phyloP scores from a whole-genome alignment of 2,113 vertebrate genomes.

The Sylvietta virens region DNA sequence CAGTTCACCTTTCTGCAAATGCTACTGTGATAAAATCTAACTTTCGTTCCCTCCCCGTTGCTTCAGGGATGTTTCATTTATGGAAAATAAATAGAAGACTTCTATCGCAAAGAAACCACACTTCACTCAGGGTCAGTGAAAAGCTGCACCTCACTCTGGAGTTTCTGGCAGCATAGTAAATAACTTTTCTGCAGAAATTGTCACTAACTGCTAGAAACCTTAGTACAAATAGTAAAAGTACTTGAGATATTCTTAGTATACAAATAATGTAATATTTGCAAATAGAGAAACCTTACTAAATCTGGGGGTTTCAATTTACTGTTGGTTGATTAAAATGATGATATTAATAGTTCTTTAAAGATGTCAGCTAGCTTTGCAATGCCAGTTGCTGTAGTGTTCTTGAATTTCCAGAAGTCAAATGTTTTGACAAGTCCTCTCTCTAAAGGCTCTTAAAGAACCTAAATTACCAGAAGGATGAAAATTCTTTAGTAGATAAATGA shows the following conservation, averaged over 20 bases:
- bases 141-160: not conserved
- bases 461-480: not conserved
- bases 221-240: not conserved
- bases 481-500: slow-evolving; percentile 18
- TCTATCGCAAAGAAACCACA: not conserved
- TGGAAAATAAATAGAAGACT: slow-evolving; percentile 42
- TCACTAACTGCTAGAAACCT: not conserved
- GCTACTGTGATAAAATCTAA: slow-evolving; percentile 32
- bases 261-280: not conserved
- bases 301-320: not conserved
- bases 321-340: not conserved
- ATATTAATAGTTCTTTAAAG: not conserved
- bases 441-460: slow-evolving; percentile 24
- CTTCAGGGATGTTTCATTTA: slow-evolving; percentile 56
- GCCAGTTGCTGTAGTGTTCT: not conserved
- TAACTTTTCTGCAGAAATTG: slow-evolving; percentile 21
- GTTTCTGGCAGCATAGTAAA: not conserved
- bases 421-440: slow-evolving; percentile 31
- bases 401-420: slow-evolving; percentile 4
- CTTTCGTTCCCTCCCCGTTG: slow-evolving; percentile 21
- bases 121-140: not conserved
- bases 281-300: not conserved
- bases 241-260: not conserved
- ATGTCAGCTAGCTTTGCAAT: not conserved
- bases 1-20: slow-evolving; percentile 16